Evolutionary conservation across 30 jellyfish, hydroid and myxozoan species (phyloP).

Genomic region (Nemopilema nomurai): DNA sequence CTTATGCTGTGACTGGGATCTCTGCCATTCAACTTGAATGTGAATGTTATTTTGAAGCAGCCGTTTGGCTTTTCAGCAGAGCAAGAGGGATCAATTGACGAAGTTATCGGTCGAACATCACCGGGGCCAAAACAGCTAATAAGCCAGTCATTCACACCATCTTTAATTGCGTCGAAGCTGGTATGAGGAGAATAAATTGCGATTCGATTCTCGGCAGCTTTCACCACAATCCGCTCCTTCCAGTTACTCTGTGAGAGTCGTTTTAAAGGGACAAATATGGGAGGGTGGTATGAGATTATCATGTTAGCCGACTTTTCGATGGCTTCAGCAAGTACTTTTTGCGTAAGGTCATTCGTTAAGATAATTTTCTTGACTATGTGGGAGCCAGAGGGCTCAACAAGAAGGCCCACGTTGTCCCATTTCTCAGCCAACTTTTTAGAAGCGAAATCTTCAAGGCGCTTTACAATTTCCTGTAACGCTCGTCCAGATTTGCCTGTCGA

Average conservation of each 20-base stretch:
- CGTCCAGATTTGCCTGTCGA: conserved; percentile 18
- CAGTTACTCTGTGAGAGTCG: conserved; percentile 71
- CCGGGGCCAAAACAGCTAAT: conserved; percentile 73
- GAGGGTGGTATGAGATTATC: conserved; percentile 98
- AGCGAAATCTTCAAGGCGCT: conserved; percentile 65
- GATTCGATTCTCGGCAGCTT: conserved; percentile 83
- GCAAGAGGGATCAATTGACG: conserved; percentile 16
- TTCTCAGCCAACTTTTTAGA: conserved; percentile 79
- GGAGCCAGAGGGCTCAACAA: conserved; percentile 88
- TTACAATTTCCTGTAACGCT: conserved; percentile 65
- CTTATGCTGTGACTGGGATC: background rate
- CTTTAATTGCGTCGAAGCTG: conserved; percentile 82
- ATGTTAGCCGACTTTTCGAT: conserved; percentile 49
- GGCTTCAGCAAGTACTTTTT: conserved; percentile 83
- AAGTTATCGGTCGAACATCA: conserved; percentile 28
- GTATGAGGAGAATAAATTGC: conserved; percentile 98
- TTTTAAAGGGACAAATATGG: conserved; percentile 80
- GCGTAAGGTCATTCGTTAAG: conserved; percentile 92
- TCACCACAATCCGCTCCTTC: conserved; percentile 79
- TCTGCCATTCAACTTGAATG: background rate
- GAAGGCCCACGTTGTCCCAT: conserved; percentile 99
- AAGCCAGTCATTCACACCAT: conserved; percentile 98
- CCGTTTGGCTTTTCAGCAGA: conserved; percentile 21
- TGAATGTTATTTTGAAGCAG: conserved; percentile 21
- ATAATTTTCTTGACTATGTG: conserved; percentile 63